Evolutionary conservation across 2,888 invertebrate genomes (phyloP), one percentile per base, ranked within the genome.

Genomic region (Rhingia campestris): DNA sequence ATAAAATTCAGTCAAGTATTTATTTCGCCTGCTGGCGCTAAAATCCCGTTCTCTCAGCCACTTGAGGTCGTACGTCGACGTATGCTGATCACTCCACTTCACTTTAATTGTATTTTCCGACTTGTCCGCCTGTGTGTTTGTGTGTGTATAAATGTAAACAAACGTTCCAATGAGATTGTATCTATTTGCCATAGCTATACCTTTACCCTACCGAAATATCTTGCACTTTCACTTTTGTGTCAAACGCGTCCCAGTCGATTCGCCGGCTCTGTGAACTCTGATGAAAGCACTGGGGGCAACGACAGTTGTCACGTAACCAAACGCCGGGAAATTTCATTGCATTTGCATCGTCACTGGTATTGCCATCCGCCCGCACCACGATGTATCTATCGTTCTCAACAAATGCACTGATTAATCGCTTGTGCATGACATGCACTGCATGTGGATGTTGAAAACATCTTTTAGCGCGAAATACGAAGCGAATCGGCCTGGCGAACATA

Each of bases 271-370:
- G 92, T 1, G 94, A 93, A 4, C 92, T 90, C 32, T 88, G 87
- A 87, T 95, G 94, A 89, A 94, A 95, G 88, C 95, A 95, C 79
- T 92, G 87, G 45, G 92, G 90, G 87, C 95, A 95, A 82, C 93
- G 94, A 87, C 95, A 95, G 89, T 95, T 95, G 88, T 95, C 95
- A 87, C 95, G 90, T 39, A 95, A 90, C 94, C 95, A 95, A 45
- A 95, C 92, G 85, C 92, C 92, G 0, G 95, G 95, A 69, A 82
- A 82, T 79, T 69, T 82, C 82, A 82, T 74, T 14, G 73, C 63
- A 45, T 63, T 63, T 51, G 45, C 63, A 22, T 86, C 86, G 35
- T 22, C 22, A 22, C 22, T 22, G 22, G 22, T 22, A 22, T 22
- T 22, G 22, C 79, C 81, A n/a, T 74, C 56, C 22, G 54, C 53